Evolutionary conservation across 2,797 vertebrate genomes (phyloP).

Genomic region (Pseudochirops cupreus): DNA sequence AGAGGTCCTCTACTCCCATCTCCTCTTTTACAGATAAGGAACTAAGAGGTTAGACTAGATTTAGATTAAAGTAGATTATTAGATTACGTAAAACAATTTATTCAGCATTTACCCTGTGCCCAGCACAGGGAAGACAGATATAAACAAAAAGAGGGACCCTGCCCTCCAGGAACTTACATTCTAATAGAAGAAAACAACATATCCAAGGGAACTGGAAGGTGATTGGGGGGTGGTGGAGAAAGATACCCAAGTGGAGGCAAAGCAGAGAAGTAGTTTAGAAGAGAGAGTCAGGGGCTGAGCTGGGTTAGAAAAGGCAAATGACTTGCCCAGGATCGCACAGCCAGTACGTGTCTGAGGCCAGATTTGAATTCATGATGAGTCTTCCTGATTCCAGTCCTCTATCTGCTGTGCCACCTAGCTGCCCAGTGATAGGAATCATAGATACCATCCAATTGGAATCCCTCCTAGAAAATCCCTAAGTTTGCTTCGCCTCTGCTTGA

Average conservation of each 20-base stretch:
- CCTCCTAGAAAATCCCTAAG: background rate
- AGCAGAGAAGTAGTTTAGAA: background rate
- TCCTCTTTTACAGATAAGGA: constrained; percentile 11
- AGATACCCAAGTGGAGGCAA: background rate
- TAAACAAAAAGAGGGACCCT: constrained; percentile 8
- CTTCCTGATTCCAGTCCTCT: background rate
- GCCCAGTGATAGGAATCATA: background rate
- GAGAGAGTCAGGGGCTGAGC: background rate
- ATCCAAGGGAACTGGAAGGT: background rate
- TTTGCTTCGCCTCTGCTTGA: background rate
- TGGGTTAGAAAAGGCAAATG: background rate
- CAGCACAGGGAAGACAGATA: background rate
- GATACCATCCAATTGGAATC: background rate
- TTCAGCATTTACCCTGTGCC: constrained; percentile 33
- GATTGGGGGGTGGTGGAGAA: background rate
- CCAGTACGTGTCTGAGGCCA: background rate
- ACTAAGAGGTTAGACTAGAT: background rate
- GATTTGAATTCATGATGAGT: background rate
- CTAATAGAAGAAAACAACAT: background rate
- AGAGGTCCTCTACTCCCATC: background rate
- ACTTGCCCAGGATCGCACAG: background rate
- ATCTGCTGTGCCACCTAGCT: background rate
- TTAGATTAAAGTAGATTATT: constrained; percentile 28
- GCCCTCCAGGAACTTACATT: constrained; percentile 15
- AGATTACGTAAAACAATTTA: constrained; percentile 42